phyloP scores from a whole-genome alignment of 2,113 vertebrate species.

The Tinamus guttatus region DNA sequence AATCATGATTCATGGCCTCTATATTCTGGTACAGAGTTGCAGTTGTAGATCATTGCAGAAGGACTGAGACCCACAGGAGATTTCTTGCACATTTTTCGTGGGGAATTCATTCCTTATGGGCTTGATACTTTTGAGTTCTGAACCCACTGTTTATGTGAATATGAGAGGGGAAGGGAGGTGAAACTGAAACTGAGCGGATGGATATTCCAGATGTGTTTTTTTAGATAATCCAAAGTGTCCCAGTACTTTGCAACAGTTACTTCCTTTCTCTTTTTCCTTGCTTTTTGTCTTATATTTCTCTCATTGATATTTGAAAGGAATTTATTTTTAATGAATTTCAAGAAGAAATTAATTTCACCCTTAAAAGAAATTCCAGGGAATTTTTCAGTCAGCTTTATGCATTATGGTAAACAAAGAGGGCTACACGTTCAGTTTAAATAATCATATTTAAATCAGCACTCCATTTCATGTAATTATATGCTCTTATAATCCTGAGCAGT shows the following conservation, averaged over 20 bases:
- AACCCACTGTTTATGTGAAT: accelerated
- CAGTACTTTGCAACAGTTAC: neutral
- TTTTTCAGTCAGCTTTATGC: neutral
- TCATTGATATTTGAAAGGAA: neutral
- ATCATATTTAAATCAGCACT: neutral
- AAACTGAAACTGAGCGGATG: accelerated
- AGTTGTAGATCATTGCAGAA: neutral
- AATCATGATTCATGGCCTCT: accelerated
- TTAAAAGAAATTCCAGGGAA: neutral
- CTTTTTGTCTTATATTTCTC: neutral
- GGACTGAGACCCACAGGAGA: neutral
- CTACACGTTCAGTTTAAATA: neutral
- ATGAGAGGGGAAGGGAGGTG: neutral
- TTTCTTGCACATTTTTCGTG: neutral
- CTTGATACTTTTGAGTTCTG: neutral
- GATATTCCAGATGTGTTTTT: neutral
- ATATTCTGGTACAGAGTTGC: neutral
- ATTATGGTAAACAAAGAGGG: neutral
- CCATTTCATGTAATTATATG: neutral
- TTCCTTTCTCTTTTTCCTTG: neutral
- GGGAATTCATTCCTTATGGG: neutral
- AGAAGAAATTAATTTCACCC: neutral
- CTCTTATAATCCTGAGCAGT: neutral
- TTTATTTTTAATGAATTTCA: accelerated
- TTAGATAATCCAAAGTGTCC: neutral